Evolutionary conservation across 2,113 vertebrate species (phyloP).

Genomic region (Piaya cayana): DNA sequence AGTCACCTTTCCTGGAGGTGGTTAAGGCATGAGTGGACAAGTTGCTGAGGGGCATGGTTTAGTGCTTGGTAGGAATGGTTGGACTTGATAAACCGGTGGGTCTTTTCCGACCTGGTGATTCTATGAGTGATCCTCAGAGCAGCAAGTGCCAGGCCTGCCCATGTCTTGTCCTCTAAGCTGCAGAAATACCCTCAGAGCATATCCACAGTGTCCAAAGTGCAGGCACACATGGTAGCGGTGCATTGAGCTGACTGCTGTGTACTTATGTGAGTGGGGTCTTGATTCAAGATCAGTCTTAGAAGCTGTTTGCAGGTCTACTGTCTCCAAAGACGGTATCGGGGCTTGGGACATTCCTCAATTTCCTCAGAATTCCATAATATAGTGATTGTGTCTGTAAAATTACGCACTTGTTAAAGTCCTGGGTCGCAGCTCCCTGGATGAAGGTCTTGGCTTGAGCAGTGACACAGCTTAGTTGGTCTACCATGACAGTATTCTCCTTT

Average conservation of each 20-base stretch:
- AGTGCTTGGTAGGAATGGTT: too few species aligned
- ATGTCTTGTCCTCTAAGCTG: neutral
- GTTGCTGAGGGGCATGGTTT: too few species aligned
- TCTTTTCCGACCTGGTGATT: too few species aligned
- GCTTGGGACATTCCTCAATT: neutral
- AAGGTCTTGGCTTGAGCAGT: neutral
- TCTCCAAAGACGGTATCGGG: neutral
- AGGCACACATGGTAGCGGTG: fast-evolving
- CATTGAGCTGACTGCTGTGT: neutral
- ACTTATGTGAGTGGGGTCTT: fast-evolving
- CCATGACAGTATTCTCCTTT: fast-evolving
- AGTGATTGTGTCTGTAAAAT: neutral
- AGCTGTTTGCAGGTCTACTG: neutral
- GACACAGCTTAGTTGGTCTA: neutral
- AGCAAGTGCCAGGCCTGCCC: neutral
- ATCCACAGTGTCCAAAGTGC: fast-evolving
- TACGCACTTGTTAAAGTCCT: neutral
- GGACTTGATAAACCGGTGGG: too few species aligned
- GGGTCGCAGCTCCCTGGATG: neutral
- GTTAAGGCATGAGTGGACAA: too few species aligned
- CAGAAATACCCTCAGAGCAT: neutral
- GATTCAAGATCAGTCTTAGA: neutral
- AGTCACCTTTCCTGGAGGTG: too few species aligned
- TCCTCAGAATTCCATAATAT: too few species aligned
- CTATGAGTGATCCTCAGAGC: neutral